Evolutionary conservation across 2,888 invertebrate genomes (phyloP), one percentile per base, ranked within the genome.

Genomic region (Hyposoter dolosus): DNA sequence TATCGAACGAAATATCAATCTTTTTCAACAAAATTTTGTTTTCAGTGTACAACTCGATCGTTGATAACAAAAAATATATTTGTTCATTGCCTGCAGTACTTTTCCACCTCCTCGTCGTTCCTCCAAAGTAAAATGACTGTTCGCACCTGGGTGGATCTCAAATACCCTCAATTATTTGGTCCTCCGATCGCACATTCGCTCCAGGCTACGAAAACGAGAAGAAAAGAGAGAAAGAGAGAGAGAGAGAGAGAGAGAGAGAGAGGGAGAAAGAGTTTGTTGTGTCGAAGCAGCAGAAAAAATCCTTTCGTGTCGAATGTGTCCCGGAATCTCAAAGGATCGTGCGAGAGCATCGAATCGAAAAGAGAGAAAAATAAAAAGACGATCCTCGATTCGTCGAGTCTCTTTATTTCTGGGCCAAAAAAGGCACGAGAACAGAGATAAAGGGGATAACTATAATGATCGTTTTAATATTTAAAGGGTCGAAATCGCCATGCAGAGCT

Each of bases 391-490:
- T 68, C 43, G 81, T 78, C 83, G 47, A 78, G 35, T 83, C 77
- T 81, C 43, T 68, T 72, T 83, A 66, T 83, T 68, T 81, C 47
- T 83, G 76, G 83, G 35, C 43, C 63, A 72, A 77, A 69, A 74
- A 43, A 83, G 68, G 72, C 72, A 76, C 72, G 79, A 79, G 71
- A 76, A 40, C 19, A 53, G 40, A 19, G 40, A 23, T 15, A 19
- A 66, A 83, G 71, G 56, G 83, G 81, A 86, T 81, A 75, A 81
- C 72, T 81, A 83, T 81, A 74, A 83, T 86, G 77, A 83, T 86
- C 86, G 86, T 78, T 86, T 81, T 77, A 68, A 83, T 80, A 83
- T 86, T 86, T 86, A 81, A 86, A 86, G 80, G 81, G 53, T 86
- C 83, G 81, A 77, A 85, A 78, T 82, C 68, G 50, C 66, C 35